Evolutionary conservation across 2,888 invertebrate species (phyloP).

Genomic region (Diarsia dahlii): DNA sequence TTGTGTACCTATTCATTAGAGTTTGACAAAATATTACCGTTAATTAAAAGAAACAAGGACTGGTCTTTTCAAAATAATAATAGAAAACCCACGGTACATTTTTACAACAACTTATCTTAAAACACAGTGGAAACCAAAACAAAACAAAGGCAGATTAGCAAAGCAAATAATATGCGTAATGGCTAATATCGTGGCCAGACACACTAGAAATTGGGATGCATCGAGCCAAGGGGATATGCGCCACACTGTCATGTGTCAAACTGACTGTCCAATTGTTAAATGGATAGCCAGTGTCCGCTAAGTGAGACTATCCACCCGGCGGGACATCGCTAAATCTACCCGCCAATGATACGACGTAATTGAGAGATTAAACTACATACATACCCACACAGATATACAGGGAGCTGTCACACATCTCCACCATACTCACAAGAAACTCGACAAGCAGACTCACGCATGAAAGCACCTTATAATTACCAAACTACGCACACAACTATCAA

Average conservation of each 20-base stretch:
- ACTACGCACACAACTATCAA: conserved; percentile 45
- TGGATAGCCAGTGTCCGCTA: conserved; percentile 77
- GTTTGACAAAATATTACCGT: neutral
- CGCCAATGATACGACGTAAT: conserved; percentile 72
- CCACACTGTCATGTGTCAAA: conserved; percentile 78
- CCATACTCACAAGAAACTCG: conserved; percentile 29
- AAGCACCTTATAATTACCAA: conserved; percentile 54
- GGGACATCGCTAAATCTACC: conserved; percentile 76
- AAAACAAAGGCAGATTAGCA: conserved; percentile 4
- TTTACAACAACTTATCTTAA: neutral
- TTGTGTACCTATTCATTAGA: neutral
- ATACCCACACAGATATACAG: conserved; percentile 5
- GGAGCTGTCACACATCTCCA: conserved; percentile 1
- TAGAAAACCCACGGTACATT: neutral
- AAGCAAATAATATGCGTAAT: conserved; percentile 37
- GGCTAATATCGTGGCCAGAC: conserved; percentile 37
- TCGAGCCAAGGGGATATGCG: conserved; percentile 64
- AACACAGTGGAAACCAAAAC: conserved; percentile 8
- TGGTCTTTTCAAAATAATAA: neutral
- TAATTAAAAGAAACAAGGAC: neutral
- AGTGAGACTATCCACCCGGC: conserved; percentile 72
- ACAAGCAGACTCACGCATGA: conserved; percentile 56
- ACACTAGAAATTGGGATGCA: conserved; percentile 61
- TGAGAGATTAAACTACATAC: conserved; percentile 66
- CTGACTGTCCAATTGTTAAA: conserved; percentile 80